Conservation (phyloP, 2,888 invertebrate genomes). For the Xylophagus ater region DNA sequence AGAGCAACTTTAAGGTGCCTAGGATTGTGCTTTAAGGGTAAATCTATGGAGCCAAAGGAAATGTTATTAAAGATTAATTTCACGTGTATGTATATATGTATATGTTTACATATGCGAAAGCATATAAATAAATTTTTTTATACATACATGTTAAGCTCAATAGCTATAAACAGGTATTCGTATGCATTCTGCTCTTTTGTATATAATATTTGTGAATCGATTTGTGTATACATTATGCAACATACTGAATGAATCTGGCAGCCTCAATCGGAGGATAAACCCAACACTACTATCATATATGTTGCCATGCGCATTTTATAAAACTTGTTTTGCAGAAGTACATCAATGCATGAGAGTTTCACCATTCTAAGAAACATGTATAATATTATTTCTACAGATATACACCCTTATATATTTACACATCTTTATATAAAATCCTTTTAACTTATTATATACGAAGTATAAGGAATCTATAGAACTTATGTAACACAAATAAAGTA, state of each 20-base stretch:
- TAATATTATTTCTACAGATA: conserved; percentile 6
- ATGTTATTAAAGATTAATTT: conserved; percentile 18
- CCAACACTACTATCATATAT: conserved; percentile 9
- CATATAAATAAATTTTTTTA: background rate
- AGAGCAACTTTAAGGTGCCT: background rate
- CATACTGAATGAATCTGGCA: no score
- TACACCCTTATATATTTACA: background rate
- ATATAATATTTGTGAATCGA: no score
- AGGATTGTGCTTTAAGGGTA: conserved; percentile 11
- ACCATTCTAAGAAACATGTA: conserved; percentile 9
- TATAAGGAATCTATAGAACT: conserved; percentile 9
- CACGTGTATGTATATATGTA: background rate
- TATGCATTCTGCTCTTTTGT: no score
- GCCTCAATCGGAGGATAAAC: conserved; percentile 3
- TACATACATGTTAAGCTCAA: no score
- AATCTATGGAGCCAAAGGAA: conserved; percentile 14
- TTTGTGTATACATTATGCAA: no score
- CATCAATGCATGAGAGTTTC: conserved; percentile 1
- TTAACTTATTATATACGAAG: no score
- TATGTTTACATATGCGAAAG: background rate
- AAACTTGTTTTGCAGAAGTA: conserved; percentile 1
- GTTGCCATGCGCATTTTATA: conserved; percentile 11
- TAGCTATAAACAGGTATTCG: no score
- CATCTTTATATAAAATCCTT: no score
- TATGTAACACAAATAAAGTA: no score